These are phyloP conservation scores for Eupithecia dodoneata DNA, from an alignment of 2,888 invertebrate genomes.

Conservation along the genomic window DNA sequence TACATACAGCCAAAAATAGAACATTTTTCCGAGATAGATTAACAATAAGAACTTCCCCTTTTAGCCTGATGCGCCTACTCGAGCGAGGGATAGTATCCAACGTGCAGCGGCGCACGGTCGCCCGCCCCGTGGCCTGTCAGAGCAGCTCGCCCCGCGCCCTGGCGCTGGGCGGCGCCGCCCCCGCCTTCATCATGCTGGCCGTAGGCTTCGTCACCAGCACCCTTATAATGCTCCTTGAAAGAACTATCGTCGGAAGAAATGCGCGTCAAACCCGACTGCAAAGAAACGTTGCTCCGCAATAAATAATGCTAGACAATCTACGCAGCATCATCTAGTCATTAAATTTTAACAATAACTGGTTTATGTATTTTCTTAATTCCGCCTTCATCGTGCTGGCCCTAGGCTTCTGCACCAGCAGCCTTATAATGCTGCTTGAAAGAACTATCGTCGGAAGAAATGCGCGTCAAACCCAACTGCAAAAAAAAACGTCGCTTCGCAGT, in stretches of 20 bases:
- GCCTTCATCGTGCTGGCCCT: too few relatives aligned
- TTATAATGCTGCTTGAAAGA: slow-evolving; percentile 55
- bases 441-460: too few relatives aligned
- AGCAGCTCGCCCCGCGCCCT: slow-evolving; percentile 70
- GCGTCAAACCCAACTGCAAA: neutral
- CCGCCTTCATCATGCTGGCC: slow-evolving; percentile 69
- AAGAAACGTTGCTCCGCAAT: neutral
- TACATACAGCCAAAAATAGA: too few relatives aligned
- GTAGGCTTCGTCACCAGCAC: slow-evolving; percentile 58
- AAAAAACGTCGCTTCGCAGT: neutral
- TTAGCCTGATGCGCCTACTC: slow-evolving; percentile 59
- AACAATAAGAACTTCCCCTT: slow-evolving; percentile 23
- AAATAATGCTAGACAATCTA: neutral
- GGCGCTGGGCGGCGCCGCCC: slow-evolving; percentile 73
- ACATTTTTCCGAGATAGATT: neutral
- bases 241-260: slow-evolving; percentile 25
- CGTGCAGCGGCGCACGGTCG: slow-evolving; percentile 54
- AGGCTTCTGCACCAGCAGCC: too few relatives aligned
- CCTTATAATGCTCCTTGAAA: slow-evolving; percentile 63
- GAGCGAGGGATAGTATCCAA: slow-evolving; percentile 69
- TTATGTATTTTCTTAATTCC: too few relatives aligned
- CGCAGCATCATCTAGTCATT: neutral
- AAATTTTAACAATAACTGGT: neutral
- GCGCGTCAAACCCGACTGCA: neutral
- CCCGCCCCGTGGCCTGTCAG: slow-evolving; percentile 56